These are phyloP conservation scores for Rhopalosiphum maidis DNA, from an alignment of 1,140 invertebrate genomes.

Conservation along the genomic window DNA sequence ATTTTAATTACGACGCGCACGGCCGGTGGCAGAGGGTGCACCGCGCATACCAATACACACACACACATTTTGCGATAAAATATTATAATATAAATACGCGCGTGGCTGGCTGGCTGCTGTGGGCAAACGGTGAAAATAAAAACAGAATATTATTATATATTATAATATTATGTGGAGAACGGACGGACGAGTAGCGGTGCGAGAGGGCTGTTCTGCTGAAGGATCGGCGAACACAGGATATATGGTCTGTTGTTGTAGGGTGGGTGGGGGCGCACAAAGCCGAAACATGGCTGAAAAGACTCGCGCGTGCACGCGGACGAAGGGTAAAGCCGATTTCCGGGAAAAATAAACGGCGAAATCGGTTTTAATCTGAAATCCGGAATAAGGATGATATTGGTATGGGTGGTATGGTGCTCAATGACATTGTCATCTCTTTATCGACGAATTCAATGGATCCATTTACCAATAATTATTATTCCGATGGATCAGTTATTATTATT, in stretches of 20 bases:
- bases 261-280: not conserved
- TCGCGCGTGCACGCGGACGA: not conserved
- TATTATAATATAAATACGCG: not conserved
- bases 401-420: not conserved
- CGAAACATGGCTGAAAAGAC: not conserved
- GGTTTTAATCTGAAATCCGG: not conserved
- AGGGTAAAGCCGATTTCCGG: conserved; percentile 15
- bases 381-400: too few species aligned
- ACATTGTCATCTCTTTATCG: not conserved
- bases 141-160: not conserved
- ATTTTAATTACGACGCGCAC: conserved; percentile 40
- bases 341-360: not conserved
- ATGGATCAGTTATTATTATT: not conserved
- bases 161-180: not conserved
- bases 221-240: too few species aligned
- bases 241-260: not conserved
- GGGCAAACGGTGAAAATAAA: not conserved
- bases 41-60: not conserved
- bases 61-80: not conserved
- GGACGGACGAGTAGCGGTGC: not conserved
- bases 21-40: conserved; percentile 9
- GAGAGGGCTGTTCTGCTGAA: not conserved
- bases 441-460: not conserved
- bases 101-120: not conserved
- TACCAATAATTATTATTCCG: not conserved